Evolutionary conservation across 64 coral and sea anemone species (phyloP).

Genomic region (Pocillopora verrucosa): DNA sequence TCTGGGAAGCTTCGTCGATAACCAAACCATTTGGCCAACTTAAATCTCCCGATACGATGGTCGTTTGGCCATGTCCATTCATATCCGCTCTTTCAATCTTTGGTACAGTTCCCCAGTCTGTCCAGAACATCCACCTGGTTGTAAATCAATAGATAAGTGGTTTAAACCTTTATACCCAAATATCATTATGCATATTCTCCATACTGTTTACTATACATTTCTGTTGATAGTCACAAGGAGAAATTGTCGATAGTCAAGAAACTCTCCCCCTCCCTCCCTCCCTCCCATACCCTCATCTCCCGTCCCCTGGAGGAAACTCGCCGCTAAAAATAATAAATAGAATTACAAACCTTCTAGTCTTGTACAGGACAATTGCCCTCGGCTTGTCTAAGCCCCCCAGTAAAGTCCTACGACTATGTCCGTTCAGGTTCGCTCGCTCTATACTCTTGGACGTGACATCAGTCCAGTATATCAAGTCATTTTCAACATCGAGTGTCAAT

Average conservation of each 20-base stretch:
- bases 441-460: constrained; percentile 35
- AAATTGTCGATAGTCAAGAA: too few relatives aligned
- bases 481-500: constrained; percentile 52
- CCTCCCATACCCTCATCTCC: too few relatives aligned
- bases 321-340: neutral
- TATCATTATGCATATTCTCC: neutral
- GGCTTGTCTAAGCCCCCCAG: constrained; percentile 58
- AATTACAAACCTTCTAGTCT: constrained; percentile 46
- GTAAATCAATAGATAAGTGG: neutral
- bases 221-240: too few relatives aligned
- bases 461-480: constrained; percentile 82
- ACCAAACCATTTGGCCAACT: constrained; percentile 78
- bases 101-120: constrained; percentile 57
- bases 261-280: neutral
- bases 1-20: constrained; percentile 36
- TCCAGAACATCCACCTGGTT: constrained; percentile 75
- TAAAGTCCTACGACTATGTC: constrained; percentile 9
- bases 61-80: constrained; percentile 8
- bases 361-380: constrained; percentile 69
- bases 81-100: constrained; percentile 50
- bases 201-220: too few relatives aligned
- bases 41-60: constrained; percentile 28
- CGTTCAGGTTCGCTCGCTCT: constrained; percentile 57
- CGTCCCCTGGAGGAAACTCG: too few relatives aligned
- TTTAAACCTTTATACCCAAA: neutral